A percentile compares a stretch with the other conserved stretches of the same genome.
Conservation (phyloP, 2,888 invertebrate species). For the Gortyna flavago region DNA sequence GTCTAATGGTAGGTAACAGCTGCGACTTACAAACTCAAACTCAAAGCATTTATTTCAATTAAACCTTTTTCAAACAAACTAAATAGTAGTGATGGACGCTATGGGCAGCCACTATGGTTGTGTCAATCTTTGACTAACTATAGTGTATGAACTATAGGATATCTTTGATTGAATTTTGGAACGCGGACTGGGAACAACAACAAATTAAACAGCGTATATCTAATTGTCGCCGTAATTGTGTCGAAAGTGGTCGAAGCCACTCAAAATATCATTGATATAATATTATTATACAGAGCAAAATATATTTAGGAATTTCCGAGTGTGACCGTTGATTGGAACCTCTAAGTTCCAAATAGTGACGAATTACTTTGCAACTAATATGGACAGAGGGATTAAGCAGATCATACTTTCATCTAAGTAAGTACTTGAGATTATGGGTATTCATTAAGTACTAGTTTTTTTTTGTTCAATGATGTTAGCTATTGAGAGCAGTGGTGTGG, state of each 20-base stretch:
- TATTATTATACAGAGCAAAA: not conserved
- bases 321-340: not conserved
- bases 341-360: constrained; percentile 16
- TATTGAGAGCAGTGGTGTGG: too few species aligned
- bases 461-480: not conserved
- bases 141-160: too few species aligned
- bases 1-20: not conserved
- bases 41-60: not conserved
- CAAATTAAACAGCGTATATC: too few species aligned
- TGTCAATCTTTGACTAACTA: too few species aligned
- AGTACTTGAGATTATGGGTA: not conserved
- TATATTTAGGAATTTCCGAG: not conserved
- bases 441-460: too few species aligned
- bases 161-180: not conserved
- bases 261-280: not conserved
- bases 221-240: too few species aligned
- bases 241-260: not conserved
- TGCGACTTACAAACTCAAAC: not conserved
- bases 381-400: constrained; percentile 23
- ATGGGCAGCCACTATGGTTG: too few species aligned
- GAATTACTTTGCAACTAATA: constrained; percentile 30
- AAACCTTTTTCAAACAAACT: not conserved
- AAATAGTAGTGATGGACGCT: too few species aligned
- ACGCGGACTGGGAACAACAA: not conserved
- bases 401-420: not conserved